These are phyloP conservation scores for Etheostoma spectabile DNA, from an alignment of 2,113 vertebrate species.

Conservation along the genomic window DNA sequence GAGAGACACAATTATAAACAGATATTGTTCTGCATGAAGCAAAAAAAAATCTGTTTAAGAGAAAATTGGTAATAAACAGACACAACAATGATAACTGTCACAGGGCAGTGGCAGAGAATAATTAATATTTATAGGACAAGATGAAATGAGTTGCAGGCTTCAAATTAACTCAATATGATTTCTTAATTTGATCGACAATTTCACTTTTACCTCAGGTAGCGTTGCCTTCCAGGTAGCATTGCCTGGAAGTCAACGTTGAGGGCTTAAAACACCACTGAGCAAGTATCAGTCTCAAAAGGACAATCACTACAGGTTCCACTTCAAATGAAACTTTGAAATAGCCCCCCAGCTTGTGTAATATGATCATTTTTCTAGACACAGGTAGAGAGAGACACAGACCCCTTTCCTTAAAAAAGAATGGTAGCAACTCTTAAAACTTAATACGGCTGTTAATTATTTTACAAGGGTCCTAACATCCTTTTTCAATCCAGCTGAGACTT, in stretches of 20 bases:
- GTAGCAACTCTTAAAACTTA: conserved; percentile 62
- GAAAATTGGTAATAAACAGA: conserved; percentile 7
- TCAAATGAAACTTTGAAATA: conserved; percentile 60
- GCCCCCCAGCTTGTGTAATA: conserved; percentile 48
- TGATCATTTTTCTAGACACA: conserved; percentile 57
- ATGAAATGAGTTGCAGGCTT: neutral
- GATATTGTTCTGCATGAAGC: neutral
- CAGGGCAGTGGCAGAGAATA: neutral
- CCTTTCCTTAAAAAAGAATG: conserved; percentile 48
- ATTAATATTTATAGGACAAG: neutral
- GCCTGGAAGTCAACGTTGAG: too few species aligned
- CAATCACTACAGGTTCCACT: conserved; percentile 38
- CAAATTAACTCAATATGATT: neutral
- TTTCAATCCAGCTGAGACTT: conserved; percentile 57
- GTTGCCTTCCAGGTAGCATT: too few species aligned
- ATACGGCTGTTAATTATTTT: conserved; percentile 78
- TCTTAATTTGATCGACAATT: conserved; percentile 15
- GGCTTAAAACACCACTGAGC: neutral
- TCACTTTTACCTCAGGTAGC: conserved; percentile 12
- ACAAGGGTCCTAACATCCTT: conserved; percentile 66
- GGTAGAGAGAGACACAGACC: conserved; percentile 33
- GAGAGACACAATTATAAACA: neutral
- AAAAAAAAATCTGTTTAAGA: neutral
- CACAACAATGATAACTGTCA: neutral
- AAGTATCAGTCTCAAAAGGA: conserved; percentile 38